Percentiles rank a stretch among this genome's conserved stretches.
Evolutionary conservation across 2,888 invertebrate genomes (phyloP).

Genomic region (Boloria euphrosyne): DNA sequence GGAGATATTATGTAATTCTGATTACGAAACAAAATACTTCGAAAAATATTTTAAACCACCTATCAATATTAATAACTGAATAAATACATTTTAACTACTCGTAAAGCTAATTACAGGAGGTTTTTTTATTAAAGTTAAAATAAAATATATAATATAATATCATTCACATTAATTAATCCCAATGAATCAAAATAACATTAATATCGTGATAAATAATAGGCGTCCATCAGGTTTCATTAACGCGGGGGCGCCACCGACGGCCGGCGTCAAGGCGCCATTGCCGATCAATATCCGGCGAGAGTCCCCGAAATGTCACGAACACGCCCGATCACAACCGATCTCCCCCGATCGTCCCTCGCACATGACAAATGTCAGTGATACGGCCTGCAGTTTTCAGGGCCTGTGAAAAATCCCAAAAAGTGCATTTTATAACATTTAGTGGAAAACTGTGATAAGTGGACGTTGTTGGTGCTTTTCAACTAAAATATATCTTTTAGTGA

Average conservation of each 20-base stretch:
- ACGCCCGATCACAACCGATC: slow-evolving; percentile 41
- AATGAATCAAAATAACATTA: slow-evolving; percentile 80
- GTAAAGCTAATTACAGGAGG: too few species aligned
- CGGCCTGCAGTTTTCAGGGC: slow-evolving; percentile 72
- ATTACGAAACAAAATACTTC: too few species aligned
- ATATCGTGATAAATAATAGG: slow-evolving; percentile 79
- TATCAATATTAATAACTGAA: too few species aligned
- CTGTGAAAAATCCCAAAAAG: slow-evolving; percentile 63
- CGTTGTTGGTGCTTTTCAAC: slow-evolving; percentile 48
- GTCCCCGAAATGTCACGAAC: slow-evolving; percentile 44
- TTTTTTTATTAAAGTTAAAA: neutral
- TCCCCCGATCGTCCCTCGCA: slow-evolving; percentile 51
- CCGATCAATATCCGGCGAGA: slow-evolving; percentile 69
- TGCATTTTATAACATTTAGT: slow-evolving; percentile 43
- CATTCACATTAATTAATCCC: slow-evolving; percentile 42
- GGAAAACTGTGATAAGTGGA: slow-evolving; percentile 52
- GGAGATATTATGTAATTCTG: too few species aligned
- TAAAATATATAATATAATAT: slow-evolving; percentile 2
- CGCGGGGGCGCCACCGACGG: slow-evolving; percentile 74
- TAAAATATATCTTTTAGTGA: slow-evolving; percentile 44
- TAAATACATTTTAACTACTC: too few species aligned
- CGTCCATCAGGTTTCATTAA: slow-evolving; percentile 76
- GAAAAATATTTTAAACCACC: too few species aligned
- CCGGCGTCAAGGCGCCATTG: slow-evolving; percentile 71
- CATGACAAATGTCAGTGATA: slow-evolving; percentile 78